Evolutionary conservation across 1,140 invertebrate species (phyloP).

Genomic region (Ylistrum balloti): DNA sequence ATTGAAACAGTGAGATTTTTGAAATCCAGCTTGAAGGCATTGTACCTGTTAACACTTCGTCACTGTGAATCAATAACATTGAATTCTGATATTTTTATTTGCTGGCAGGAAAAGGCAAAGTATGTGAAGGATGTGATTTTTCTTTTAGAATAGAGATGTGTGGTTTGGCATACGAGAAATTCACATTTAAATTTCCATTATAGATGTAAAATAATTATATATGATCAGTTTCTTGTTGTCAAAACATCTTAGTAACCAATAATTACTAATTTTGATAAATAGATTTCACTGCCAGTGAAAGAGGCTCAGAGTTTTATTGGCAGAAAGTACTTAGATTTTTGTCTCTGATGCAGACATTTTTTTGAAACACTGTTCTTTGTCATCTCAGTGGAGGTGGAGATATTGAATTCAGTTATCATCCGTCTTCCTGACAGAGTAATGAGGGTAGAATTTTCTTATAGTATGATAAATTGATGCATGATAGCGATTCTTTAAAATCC

Average conservation of each 20-base stretch:
- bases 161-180: neutral
- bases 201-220: neutral
- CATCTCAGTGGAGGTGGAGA: neutral
- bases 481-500: no score
- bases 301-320: neutral
- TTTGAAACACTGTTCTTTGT: neutral
- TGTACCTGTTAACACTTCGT: neutral
- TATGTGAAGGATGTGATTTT: neutral
- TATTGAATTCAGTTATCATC: neutral
- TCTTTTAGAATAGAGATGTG: neutral
- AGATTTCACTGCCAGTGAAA: neutral
- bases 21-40: neutral
- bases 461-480: no score
- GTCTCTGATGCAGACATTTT: neutral
- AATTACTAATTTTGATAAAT: neutral
- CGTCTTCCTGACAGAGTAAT: neutral
- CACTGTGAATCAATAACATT: neutral
- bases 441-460: no score
- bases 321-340: no score
- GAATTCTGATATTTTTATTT: neutral
- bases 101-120: neutral
- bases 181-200: slow-evolving; percentile 22
- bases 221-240: slow-evolving; percentile 9
- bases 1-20: neutral
- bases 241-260: slow-evolving; percentile 19